Conservation (phyloP, 2,888 invertebrate genomes). For the Spisula solida region DNA sequence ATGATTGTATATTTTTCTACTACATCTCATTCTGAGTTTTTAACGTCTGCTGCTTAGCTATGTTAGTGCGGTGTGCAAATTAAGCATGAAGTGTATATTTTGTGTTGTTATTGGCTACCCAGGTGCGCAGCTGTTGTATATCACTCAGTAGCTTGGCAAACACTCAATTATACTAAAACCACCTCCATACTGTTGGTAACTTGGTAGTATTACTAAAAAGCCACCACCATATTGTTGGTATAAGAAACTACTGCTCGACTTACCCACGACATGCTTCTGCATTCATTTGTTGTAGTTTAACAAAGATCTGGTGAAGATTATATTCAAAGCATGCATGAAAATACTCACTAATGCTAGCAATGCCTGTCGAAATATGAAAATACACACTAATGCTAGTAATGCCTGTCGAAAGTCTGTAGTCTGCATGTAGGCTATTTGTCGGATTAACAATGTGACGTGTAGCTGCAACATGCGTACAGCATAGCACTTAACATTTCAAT, state of each 20-base stretch:
- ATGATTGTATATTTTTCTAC: neutral
- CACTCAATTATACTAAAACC: neutral
- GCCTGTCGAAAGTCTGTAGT: too few relatives aligned
- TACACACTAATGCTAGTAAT: too few relatives aligned
- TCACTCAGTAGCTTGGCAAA: slow-evolving; percentile 7
- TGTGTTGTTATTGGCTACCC: neutral
- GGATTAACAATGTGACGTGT: too few relatives aligned
- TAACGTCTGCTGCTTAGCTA: neutral
- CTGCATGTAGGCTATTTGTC: too few relatives aligned
- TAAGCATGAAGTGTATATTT: neutral
- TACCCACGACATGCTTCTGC: neutral
- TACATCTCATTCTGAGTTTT: neutral
- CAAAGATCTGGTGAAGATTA: too few relatives aligned
- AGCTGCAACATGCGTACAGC: too few relatives aligned
- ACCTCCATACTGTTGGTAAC: neutral
- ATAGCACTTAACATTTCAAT: too few relatives aligned
- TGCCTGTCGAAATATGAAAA: too few relatives aligned
- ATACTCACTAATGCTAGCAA: too few relatives aligned
- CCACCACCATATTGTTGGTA: neutral
- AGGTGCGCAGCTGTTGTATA: neutral
- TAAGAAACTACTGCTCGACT: neutral
- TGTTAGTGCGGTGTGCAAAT: neutral
- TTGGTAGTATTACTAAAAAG: neutral
- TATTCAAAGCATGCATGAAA: too few relatives aligned
- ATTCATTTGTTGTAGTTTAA: neutral